Percentiles rank a stretch among this genome's conserved stretches.
These are phyloP conservation scores for Bryconaethiops microstoma DNA, from an alignment of 2,797 vertebrate species.

Conservation along the genomic window DNA sequence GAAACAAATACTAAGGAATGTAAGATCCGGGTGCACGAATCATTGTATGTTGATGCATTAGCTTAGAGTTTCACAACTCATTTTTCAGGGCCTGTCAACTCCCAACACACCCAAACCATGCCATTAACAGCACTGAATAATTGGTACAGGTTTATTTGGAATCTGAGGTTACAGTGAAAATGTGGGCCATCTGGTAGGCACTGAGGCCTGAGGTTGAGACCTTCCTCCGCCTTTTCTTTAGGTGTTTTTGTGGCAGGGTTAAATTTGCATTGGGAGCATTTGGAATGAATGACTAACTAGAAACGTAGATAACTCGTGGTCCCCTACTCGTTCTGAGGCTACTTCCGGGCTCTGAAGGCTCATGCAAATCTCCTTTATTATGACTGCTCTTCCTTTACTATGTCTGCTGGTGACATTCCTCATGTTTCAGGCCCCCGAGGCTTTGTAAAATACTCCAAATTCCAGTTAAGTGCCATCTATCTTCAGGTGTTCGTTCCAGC, in stretches of 20 bases:
- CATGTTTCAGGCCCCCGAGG: conserved; percentile 30
- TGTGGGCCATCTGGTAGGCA: neutral
- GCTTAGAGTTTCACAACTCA: neutral
- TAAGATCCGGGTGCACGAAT: too few relatives aligned
- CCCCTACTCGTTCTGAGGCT: conserved; percentile 59
- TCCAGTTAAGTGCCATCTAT: conserved; percentile 25
- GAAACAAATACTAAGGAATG: neutral
- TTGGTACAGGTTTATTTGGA: neutral
- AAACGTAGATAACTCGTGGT: conserved; percentile 18
- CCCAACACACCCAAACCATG: neutral
- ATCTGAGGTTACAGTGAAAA: neutral
- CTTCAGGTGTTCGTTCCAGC: neutral
- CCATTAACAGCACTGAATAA: neutral
- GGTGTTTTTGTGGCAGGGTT: conserved; percentile 42
- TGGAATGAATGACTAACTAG: neutral
- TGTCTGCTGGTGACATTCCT: conserved; percentile 38
- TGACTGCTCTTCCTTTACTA: conserved; percentile 3
- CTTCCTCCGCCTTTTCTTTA: neutral
- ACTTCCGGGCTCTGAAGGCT: conserved; percentile 57
- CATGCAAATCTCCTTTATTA: conserved; percentile 21
- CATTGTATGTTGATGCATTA: neutral
- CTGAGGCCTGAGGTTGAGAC: neutral
- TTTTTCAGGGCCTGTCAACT: neutral
- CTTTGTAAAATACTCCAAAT: conserved; percentile 44
- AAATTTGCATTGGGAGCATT: conserved; percentile 59